phyloP scores from a whole-genome alignment of 2,888 invertebrate genomes.

The Empis stercorea region DNA sequence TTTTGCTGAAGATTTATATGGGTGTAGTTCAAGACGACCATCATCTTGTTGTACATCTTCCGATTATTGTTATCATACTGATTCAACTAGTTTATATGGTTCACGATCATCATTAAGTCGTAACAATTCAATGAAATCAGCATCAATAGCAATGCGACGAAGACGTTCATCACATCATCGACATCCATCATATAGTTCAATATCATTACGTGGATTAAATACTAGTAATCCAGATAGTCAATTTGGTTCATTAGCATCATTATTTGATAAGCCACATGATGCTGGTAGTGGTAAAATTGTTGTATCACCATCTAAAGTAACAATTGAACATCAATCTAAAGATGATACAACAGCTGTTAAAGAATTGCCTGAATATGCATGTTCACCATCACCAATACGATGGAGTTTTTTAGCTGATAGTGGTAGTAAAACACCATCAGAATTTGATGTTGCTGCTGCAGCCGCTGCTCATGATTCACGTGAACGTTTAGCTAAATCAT shows the following conservation, averaged over 20 bases:
- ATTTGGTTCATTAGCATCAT: constrained; percentile 31
- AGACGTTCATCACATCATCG: constrained; percentile 21
- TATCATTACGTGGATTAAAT: constrained; percentile 31
- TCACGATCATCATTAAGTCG: constrained; percentile 33
- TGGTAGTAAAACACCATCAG: constrained; percentile 25
- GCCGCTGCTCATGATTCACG: neutral
- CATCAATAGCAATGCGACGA: constrained; percentile 27
- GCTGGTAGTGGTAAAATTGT: constrained; percentile 18
- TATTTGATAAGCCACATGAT: constrained; percentile 31
- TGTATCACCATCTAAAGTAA: constrained; percentile 25
- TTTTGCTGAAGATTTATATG: constrained; percentile 33
- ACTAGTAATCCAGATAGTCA: constrained; percentile 30
- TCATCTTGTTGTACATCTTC: constrained; percentile 37
- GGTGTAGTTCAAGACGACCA: constrained; percentile 25
- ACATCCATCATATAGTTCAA: constrained; percentile 32
- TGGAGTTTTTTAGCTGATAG: constrained; percentile 36
- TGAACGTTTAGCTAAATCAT: constrained; percentile 1
- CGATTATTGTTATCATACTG: constrained; percentile 35
- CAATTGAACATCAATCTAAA: constrained; percentile 30
- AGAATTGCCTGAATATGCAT: constrained; percentile 34
- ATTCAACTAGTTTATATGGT: constrained; percentile 34
- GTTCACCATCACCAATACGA: constrained; percentile 35
- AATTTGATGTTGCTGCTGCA: constrained; percentile 20
- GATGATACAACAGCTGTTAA: constrained; percentile 24
- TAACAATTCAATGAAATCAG: constrained; percentile 34